Conservation (phyloP, 2,888 invertebrate species). For the Helleia helle region DNA sequence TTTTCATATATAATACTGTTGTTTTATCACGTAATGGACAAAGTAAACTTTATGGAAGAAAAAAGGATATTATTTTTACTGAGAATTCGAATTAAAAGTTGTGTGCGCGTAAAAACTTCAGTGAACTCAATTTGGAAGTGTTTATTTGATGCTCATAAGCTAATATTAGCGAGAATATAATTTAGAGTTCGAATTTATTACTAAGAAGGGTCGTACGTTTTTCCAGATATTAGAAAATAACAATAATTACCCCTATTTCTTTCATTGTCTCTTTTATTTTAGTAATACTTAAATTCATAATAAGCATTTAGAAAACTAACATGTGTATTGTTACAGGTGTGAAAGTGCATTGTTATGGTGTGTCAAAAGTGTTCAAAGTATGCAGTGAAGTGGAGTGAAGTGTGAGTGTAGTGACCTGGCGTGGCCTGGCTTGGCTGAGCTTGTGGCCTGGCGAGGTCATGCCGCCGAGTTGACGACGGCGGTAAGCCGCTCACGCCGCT, state of each 20-base stretch:
- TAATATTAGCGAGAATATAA: too few relatives aligned
- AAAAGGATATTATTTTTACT: neutral
- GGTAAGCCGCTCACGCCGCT: constrained; percentile 66
- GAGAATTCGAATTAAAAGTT: constrained; percentile 3
- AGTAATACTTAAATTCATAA: too few relatives aligned
- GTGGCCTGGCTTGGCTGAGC: constrained; percentile 28
- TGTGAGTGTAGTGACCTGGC: constrained; percentile 22
- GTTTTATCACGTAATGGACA: too few relatives aligned
- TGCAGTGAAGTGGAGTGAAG: constrained; percentile 31
- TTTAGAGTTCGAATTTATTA: too few relatives aligned
- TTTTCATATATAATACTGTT: too few relatives aligned
- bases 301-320: too few relatives aligned
- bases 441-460: constrained; percentile 38
- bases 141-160: neutral
- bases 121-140: neutral
- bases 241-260: too few relatives aligned
- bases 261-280: neutral
- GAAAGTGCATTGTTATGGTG: constrained; percentile 29
- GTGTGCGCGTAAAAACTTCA: neutral
- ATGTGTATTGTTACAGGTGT: constrained; percentile 52
- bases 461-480: constrained; percentile 67
- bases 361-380: constrained; percentile 16
- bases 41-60: neutral
- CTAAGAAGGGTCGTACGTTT: too few relatives aligned
- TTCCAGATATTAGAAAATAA: too few relatives aligned